Evolutionary conservation across 2,888 invertebrate genomes (phyloP), one percentile per base, ranked within the genome.

Genomic region (Apotomis betuletana): DNA sequence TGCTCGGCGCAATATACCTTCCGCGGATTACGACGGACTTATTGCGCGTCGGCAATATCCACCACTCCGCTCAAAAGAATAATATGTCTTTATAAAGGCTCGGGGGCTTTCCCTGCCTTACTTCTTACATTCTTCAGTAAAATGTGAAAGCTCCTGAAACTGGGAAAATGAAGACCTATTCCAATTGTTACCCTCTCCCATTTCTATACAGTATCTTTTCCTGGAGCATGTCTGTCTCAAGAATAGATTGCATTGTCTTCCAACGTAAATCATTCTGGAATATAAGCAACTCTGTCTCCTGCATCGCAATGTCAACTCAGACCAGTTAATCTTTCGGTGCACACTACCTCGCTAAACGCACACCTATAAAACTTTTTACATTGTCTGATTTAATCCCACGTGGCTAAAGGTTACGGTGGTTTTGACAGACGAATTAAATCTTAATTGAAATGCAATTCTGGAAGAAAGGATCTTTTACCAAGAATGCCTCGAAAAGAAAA

Each of bases 11-110:
- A 71, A 74, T 74, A 67, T 74, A 92, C 92, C 92, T 91, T 88
- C 83, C 84, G 76, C 79, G 89, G 92, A 92, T 92, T 91, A 92
- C 87, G 83, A 82, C 82, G 85, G 84, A 87, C 88, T 89, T 89
- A 89, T 89, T 87, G 87, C 88, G 86, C 82, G 82, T 84, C 84
- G 77, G 87, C 90, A 88, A 87, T 86, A 90, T 85, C 89, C 86
- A 82, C 77, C 81, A 81, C 81, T 86, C 85, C 83, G 84, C 85
- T 91, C 91, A 90, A 91, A 92, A 91, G 92, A 92, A 92, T 92
- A 92, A 92, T 92, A 92, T 90, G 90, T 92, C 92, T 92, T 92
- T 92, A 92, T 92, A 92, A 88, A 86, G 86, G 87, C 90, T 90
- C 88, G 85, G 82, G 82, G 87, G 90, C 90, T 90, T 91, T 91